phyloP scores from a whole-genome alignment of 2,797 vertebrate genomes.

The Neosilurus mollespiculum region DNA sequence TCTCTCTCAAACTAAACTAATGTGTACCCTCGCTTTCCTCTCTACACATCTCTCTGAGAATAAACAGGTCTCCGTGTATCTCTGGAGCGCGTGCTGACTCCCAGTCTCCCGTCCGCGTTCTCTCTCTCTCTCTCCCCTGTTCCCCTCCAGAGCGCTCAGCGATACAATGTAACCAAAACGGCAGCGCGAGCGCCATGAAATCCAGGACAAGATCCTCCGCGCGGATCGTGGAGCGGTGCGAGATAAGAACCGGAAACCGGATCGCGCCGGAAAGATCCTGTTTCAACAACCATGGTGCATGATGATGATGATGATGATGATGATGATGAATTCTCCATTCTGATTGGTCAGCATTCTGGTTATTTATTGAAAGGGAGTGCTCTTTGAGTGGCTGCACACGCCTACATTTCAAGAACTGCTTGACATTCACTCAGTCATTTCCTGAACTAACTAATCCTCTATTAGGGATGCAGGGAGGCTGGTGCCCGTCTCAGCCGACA shows the following conservation, averaged over 20 bases:
- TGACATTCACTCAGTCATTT: too few species aligned
- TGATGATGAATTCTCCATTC: neutral
- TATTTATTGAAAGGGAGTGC: neutral
- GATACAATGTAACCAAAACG: conserved; percentile 78
- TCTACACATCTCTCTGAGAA: conserved; percentile 40
- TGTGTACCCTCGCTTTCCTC: neutral
- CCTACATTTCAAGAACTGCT: too few species aligned
- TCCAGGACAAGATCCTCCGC: conserved; percentile 64
- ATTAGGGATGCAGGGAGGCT: too few species aligned
- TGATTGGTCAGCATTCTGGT: neutral
- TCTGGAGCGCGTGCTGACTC: conserved; percentile 46
- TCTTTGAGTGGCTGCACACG: too few species aligned
- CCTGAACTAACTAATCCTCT: too few species aligned
- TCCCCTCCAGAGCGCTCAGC: conserved; percentile 55
- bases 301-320: too few species aligned
- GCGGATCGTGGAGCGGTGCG: conserved; percentile 61
- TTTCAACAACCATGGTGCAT: neutral
- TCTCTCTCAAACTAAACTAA: neutral
- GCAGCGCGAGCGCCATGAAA: conserved; percentile 67
- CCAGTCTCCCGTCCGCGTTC: conserved; percentile 54
- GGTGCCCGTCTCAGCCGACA: too few species aligned
- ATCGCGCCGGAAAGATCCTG: conserved; percentile 27
- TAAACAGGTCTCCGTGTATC: neutral
- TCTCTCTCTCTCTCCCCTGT: conserved; percentile 24
- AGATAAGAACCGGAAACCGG: conserved; percentile 70